Base-by-base conservation (phyloP, 92 coral and sea anemone genomes). In the Epizoanthus fatuus region DNA sequence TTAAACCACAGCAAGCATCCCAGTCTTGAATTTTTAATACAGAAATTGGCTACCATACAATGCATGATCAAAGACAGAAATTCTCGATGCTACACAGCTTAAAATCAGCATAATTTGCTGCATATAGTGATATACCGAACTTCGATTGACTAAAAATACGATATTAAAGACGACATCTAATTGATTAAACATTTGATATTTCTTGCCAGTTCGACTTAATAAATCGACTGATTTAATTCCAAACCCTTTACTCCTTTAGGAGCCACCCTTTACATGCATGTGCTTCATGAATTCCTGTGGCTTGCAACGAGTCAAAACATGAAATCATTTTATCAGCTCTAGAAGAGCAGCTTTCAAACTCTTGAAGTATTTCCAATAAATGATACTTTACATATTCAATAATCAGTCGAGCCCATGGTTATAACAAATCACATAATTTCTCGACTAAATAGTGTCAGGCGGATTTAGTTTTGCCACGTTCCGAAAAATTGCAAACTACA, bases 271-370 rank as follows among this genome's bases (percentile, higher is more conserved):
- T 77, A 59, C 57, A 77, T 77, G 71, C 57, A 77, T 77, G 82
- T 77, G 82, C 82, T 77, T 77, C 40, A 39, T 42, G 82, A 62
- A 77, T 77, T 77, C 82, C 69, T 77, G 82, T 39, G 71, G 82
- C 57, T 37, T 69, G 22, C 12, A 77, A 77, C 82, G 82, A 62
- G 82, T 56, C 82, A 59, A 42, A 59, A 77, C 70, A 77, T 42
- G 82, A 77, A 77, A 77, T 19, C 40, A 14, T 62, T 59, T 60
- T 20, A 56, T 42, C 72, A 37, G 44, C 29, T 56, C 63, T 53
- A 8, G 10, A 44, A 40, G 69, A 44, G 10, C 58, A 44, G 58
- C 40, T 44, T 44, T 49, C 38, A 68, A 60, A 39, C 70, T 60
- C 81, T 60, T 77, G 82, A 77, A 77, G 58, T 77, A 77, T 77